phyloP scores from a whole-genome alignment of 2,888 invertebrate species.

The Pseudococcus longispinus region DNA sequence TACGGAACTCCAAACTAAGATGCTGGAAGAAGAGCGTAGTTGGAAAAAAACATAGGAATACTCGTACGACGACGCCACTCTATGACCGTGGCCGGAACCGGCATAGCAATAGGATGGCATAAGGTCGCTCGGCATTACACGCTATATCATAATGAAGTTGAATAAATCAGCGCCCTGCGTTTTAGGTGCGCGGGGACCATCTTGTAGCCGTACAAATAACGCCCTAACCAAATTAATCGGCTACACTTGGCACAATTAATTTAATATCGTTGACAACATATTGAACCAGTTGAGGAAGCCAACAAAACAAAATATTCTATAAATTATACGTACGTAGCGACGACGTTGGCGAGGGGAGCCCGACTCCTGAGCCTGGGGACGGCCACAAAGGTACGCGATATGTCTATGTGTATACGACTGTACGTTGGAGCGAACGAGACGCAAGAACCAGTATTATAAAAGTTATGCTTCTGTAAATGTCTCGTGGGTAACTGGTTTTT shows the following conservation, averaged over 20 bases:
- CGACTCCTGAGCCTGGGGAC: too few relatives aligned
- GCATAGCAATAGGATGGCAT: neutral
- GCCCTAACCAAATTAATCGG: slow-evolving; percentile 53
- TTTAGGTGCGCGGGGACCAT: neutral
- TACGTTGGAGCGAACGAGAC: neutral
- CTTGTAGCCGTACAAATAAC: slow-evolving; percentile 25
- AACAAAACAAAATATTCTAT: slow-evolving; percentile 55
- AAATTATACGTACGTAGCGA: slow-evolving; percentile 24
- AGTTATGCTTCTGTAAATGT: slow-evolving; percentile 56
- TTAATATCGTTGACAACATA: slow-evolving; percentile 56
- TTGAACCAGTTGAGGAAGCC: slow-evolving; percentile 56
- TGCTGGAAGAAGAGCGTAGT: too few relatives aligned
- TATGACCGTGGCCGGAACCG: neutral
- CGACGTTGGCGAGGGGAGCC: neutral
- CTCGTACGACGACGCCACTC: neutral
- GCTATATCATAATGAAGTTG: slow-evolving; percentile 43
- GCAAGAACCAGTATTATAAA: slow-evolving; percentile 35
- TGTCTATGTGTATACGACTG: neutral
- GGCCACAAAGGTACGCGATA: too few relatives aligned
- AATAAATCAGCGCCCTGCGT: slow-evolving; percentile 56
- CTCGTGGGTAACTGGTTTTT: slow-evolving; percentile 56
- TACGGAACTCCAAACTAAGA: too few relatives aligned
- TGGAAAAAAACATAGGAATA: too few relatives aligned
- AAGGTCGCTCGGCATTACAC: neutral
- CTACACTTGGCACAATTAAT: slow-evolving; percentile 53